phyloP scores from a whole-genome alignment of 92 coral and sea anemone species.

The Phenganax subtilis region DNA sequence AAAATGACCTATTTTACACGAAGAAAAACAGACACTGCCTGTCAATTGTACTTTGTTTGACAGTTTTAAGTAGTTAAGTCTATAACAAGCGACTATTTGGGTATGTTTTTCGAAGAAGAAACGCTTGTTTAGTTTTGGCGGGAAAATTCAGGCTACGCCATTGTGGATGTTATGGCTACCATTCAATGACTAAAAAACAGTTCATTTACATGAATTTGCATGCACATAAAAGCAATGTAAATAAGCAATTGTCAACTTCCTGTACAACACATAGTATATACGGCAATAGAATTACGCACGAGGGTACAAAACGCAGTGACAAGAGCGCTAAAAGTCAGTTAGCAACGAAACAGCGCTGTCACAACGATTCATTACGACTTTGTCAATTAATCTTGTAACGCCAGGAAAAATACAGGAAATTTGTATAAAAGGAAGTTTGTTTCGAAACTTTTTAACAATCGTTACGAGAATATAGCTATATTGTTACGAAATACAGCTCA shows the following conservation, averaged over 20 bases:
- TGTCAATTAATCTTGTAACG: constrained; percentile 5
- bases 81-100: neutral
- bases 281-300: neutral
- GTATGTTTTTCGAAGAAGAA: neutral
- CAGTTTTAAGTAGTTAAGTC: constrained; percentile 16
- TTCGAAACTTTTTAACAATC: neutral
- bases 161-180: constrained; percentile 18
- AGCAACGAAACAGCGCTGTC: neutral
- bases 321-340: neutral
- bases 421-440: neutral
- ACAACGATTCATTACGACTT: neutral
- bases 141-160: neutral
- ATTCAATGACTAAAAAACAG: neutral
- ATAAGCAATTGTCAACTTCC: constrained; percentile 20
- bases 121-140: constrained; percentile 16
- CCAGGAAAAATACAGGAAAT: neutral
- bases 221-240: constrained; percentile 11
- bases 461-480: neutral
- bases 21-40: neutral
- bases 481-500: neutral
- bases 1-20: neutral
- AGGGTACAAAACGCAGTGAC: neutral
- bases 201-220: constrained; percentile 32
- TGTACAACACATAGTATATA: neutral
- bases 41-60: neutral